Conservation (phyloP, 2,113 vertebrate genomes). For the Hydrolagus affinis region DNA sequence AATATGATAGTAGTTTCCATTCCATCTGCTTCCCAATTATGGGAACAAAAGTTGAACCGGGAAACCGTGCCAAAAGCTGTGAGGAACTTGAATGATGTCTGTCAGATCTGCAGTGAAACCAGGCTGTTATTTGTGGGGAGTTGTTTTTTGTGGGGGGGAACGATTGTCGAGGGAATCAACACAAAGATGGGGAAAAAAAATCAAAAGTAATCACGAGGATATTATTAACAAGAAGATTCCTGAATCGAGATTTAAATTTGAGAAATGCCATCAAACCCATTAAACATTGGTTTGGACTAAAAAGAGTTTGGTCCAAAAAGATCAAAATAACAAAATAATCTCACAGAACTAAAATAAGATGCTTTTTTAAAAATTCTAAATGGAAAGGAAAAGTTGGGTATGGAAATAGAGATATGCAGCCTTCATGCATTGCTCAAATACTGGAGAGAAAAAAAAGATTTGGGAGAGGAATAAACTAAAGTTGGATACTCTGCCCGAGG, state of each 20-base stretch:
- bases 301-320: neutral
- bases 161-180: neutral
- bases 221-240: neutral
- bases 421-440: neutral
- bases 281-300: neutral
- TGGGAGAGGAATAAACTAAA: neutral
- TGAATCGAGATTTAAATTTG: neutral
- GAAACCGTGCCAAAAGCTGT: neutral
- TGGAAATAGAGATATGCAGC: neutral
- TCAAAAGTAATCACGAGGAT: neutral
- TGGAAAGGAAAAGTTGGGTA: neutral
- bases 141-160: too few species aligned
- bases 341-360: neutral
- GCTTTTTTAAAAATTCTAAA: neutral
- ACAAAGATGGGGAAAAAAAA: slow-evolving; percentile 11
- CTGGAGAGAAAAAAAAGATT: neutral
- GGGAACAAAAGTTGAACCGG: neutral
- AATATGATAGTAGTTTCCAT: slow-evolving; percentile 10
- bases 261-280: neutral
- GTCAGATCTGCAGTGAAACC: neutral
- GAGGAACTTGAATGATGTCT: neutral
- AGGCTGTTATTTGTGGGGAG: neutral
- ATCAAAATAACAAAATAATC: neutral
- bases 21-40: slow-evolving; percentile 23
- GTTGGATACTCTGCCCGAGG: neutral